Conservation (phyloP, 2,888 invertebrate species). For the Eilema sororculum region DNA sequence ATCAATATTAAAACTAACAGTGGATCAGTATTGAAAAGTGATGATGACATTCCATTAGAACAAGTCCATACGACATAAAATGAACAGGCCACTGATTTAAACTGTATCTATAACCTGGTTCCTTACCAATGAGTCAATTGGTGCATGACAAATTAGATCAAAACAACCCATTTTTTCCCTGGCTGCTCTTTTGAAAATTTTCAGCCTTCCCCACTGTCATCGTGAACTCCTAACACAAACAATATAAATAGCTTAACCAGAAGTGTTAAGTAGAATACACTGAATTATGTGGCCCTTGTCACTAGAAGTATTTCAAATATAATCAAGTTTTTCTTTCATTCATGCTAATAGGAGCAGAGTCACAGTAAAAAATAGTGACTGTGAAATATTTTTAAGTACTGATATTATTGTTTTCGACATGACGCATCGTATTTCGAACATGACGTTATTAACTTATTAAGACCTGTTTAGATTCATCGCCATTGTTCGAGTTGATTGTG, state of each 20-base stretch:
- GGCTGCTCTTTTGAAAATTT: too few species aligned
- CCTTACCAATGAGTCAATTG: too few species aligned
- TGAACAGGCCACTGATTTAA: too few species aligned
- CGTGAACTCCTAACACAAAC: too few species aligned
- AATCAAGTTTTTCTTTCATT: background rate
- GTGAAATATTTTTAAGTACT: conserved; percentile 1
- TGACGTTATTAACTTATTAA: conserved; percentile 46
- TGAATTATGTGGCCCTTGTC: background rate
- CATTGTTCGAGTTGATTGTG: conserved; percentile 43
- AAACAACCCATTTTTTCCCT: too few species aligned
- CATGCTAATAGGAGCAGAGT: background rate
- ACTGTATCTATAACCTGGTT: too few species aligned
- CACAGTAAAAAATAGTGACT: conserved; percentile 2
- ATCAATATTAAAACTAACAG: too few species aligned
- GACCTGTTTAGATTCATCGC: conserved; percentile 38
- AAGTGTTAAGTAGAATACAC: background rate
- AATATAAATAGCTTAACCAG: too few species aligned
- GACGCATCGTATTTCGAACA: conserved; percentile 39
- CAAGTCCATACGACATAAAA: too few species aligned
- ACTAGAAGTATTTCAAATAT: background rate
- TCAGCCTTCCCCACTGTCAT: too few species aligned
- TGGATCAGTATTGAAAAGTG: background rate
- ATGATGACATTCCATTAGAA: too few species aligned
- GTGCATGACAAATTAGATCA: too few species aligned
- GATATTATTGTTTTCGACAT: conserved; percentile 37